Conservation (phyloP, 2,797 vertebrate genomes). For the Xerus rutilus region DNA sequence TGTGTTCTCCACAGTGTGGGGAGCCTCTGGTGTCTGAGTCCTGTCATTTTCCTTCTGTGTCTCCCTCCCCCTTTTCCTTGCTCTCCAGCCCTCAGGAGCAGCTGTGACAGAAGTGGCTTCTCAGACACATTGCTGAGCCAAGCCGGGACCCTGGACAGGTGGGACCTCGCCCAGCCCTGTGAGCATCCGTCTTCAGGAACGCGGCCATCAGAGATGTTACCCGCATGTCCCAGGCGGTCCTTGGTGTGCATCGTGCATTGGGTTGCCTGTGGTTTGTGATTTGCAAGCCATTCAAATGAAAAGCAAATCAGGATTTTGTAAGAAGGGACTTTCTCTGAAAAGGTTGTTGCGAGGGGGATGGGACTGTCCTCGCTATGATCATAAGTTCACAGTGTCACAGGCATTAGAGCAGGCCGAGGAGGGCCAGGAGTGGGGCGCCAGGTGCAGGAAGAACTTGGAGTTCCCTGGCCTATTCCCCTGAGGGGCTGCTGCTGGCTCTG, state of each 20-base stretch:
- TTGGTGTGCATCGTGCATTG: background rate
- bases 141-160: background rate
- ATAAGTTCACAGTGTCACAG: fast-evolving
- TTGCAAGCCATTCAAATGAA: background rate
- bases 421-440: background rate
- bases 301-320: background rate
- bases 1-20: fast-evolving
- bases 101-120: background rate
- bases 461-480: background rate
- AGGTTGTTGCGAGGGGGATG: no score
- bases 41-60: background rate
- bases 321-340: background rate
- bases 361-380: background rate
- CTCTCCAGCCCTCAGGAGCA: background rate
- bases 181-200: fast-evolving
- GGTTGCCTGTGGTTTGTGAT: background rate
- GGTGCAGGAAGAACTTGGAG: no score
- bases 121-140: background rate
- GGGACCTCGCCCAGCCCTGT: background rate
- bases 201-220: background rate
- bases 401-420: background rate
- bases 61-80: background rate
- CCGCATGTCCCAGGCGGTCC: no score
- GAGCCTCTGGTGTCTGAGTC: fast-evolving
- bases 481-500: background rate